Conservation (phyloP, 2,113 vertebrate genomes). For the Phylloscopus trochilus region DNA sequence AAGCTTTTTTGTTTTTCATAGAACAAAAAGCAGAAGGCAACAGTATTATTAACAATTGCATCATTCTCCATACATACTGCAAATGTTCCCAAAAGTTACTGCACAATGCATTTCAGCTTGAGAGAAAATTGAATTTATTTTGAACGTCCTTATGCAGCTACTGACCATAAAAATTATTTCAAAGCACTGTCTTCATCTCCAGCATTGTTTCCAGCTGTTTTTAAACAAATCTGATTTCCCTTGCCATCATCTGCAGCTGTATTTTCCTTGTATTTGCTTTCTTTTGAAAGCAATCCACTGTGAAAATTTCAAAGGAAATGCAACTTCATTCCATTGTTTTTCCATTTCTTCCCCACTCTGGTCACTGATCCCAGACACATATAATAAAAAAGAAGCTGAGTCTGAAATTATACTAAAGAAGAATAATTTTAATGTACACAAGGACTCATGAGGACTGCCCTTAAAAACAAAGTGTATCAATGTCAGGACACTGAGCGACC, state of each 20-base stretch:
- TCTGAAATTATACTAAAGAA: background rate
- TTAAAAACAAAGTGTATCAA: background rate
- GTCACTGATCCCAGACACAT: background rate
- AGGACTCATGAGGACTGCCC: background rate
- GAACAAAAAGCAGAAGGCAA: background rate
- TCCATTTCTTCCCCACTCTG: background rate
- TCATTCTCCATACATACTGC: background rate
- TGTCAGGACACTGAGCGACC: accelerated
- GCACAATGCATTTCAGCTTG: background rate
- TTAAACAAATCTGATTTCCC: conserved; percentile 15
- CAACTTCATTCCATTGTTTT: background rate
- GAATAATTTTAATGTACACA: background rate
- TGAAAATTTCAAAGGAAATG: background rate
- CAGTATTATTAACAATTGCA: background rate
- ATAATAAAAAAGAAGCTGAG: background rate
- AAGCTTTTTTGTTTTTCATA: background rate
- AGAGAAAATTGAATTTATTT: background rate
- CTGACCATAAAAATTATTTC: background rate
- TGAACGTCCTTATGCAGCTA: background rate
- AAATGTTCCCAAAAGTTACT: background rate
- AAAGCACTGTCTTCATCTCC: background rate
- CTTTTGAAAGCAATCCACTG: background rate
- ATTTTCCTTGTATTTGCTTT: background rate
- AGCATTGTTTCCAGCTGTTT: conserved; percentile 30
- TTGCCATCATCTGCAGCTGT: conserved; percentile 8